Conservation (phyloP, 1,140 invertebrate genomes). For the Drosophila bocki region DNA sequence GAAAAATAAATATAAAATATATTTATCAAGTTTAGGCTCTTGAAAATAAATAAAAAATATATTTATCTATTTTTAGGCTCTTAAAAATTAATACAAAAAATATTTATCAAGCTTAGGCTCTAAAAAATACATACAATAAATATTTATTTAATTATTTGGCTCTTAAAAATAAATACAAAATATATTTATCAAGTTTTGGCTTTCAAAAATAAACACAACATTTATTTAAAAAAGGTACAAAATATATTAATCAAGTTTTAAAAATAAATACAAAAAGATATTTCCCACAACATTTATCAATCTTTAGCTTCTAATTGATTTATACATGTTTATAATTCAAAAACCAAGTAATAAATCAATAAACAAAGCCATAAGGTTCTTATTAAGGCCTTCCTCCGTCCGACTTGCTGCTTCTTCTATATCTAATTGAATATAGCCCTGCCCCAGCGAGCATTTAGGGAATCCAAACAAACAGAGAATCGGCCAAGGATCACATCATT, state of each 20-base stretch:
- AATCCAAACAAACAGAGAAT: conserved; percentile 19
- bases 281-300: neutral
- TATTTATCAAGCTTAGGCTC: too few species aligned
- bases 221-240: neutral
- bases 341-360: neutral
- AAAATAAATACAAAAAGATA: neutral
- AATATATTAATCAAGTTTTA: neutral
- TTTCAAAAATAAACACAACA: neutral
- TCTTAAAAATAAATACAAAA: neutral
- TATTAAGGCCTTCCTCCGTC: neutral
- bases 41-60: neutral
- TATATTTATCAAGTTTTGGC: neutral
- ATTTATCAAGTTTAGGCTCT: too few species aligned
- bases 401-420: neutral
- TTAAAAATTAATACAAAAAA: too few species aligned
- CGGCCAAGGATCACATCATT: conserved; percentile 36
- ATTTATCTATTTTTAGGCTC: too few species aligned
- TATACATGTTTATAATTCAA: neutral
- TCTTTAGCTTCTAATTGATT: neutral
- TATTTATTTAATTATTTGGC: neutral
- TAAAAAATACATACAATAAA: neutral
- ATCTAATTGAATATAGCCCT: conserved; percentile 8
- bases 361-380: conserved; percentile 15
- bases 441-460: conserved; percentile 1
- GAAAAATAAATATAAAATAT: neutral